Base-by-base conservation (phyloP, 2,797 vertebrate species). In the Tolypeutes matacus region DNA sequence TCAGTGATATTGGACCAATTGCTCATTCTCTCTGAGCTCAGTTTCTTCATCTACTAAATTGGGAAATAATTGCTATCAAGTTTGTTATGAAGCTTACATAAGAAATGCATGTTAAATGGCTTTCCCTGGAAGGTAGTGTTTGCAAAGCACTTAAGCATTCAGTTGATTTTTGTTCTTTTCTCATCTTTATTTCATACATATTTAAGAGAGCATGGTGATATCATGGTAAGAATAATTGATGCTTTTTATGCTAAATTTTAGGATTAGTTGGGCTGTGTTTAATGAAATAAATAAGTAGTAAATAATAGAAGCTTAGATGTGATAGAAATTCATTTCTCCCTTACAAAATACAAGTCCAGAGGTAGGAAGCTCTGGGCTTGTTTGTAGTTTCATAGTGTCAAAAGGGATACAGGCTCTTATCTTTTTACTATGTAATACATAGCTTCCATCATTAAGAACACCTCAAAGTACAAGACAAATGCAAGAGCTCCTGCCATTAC, bases 311-410 rank as follows among this genome's bases (percentile, higher is more conserved):
- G 1, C 23, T 39, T 91, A 86, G 25, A 81, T 3, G 23, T 67
- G 39, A 86, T 12, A 67, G 49, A 81, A 80, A 91, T 46, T 86
- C 80, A 36, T 92, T 82, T 80, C n/a, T 62, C 39, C 94, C 49
- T 89, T 34, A 34, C 36, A 34, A 18, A 77, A 58, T 34, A 1
- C 17, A 94, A 29, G 9, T 58, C 20, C 72, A 39, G n/a, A 92
- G 42, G 10, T 39, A 76, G 53, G 49, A 88, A 29, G 14, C 75
- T 86, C 29, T 62, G 46, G 65, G 11, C 83, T 86, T 84, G 12
- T 29, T 51, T 56, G 23, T 88, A 7, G n/a, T 67, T 95, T 94
- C 75, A 25, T 67, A 34, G 3, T 80, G 1, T 83, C 29, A 60
- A 77, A 25, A 88, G n/a, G 15, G 13, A 20, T 53, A 13, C 3